Percentiles rank a stretch among this genome's conserved stretches.
phyloP scores from a whole-genome alignment of 1,140 invertebrate genomes.

The Eciton burchellii region DNA sequence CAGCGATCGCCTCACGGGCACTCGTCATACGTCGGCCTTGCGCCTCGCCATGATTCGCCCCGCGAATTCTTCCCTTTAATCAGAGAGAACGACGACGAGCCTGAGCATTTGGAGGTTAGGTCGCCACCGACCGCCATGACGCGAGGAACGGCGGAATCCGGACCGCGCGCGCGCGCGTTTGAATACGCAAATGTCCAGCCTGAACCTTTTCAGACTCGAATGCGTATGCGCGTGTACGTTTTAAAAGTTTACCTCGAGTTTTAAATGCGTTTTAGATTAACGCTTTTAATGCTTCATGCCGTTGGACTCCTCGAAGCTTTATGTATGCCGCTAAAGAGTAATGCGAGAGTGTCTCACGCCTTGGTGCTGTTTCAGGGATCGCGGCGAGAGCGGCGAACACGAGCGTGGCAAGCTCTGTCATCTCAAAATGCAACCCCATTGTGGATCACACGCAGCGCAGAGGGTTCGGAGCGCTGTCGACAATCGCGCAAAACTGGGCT shows the following conservation, averaged over 20 bases:
- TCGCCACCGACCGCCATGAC: slow-evolving; percentile 10
- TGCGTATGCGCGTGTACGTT: too few species aligned
- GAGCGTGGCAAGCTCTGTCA: neutral
- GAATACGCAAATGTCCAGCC: neutral
- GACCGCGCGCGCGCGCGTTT: slow-evolving; percentile 47
- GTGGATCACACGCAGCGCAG: slow-evolving; percentile 10
- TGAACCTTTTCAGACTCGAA: neutral
- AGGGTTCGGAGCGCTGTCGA: slow-evolving; percentile 57
- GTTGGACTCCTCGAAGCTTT: neutral
- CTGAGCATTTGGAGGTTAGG: slow-evolving; percentile 49
- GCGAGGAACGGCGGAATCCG: slow-evolving; percentile 54
- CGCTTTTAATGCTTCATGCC: neutral
- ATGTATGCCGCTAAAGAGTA: too few species aligned
- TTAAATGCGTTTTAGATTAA: too few species aligned
- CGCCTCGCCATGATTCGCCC: slow-evolving; percentile 17
- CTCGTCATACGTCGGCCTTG: neutral
- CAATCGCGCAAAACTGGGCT: slow-evolving; percentile 28
- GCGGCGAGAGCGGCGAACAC: neutral
- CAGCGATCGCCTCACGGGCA: neutral
- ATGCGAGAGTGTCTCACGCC: neutral
- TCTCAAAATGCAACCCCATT: slow-evolving; percentile 7
- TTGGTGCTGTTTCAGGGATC: slow-evolving; percentile 52
- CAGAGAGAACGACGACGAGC: neutral
- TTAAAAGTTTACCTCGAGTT: neutral
- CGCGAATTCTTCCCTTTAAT: slow-evolving; percentile 10